A percentile compares a stretch with the other conserved stretches of the same genome.
phyloP scores from a whole-genome alignment of 2,113 vertebrate species.

The Merops nubicus region DNA sequence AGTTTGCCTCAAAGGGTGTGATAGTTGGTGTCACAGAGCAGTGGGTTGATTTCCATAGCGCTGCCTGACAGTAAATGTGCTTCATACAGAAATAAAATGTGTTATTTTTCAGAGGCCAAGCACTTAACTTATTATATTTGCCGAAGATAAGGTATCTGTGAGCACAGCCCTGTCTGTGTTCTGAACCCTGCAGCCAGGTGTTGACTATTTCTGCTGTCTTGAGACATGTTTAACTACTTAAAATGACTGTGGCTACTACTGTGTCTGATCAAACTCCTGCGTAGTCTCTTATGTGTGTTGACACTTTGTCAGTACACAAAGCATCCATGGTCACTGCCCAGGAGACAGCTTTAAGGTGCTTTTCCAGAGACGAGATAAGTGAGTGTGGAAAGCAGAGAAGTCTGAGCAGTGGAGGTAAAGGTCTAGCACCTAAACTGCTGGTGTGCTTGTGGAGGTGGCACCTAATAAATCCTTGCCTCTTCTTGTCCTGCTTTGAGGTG shows the following conservation, averaged over 20 bases:
- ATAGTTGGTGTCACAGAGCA: neutral
- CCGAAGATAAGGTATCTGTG: neutral
- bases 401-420: neutral
- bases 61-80: neutral
- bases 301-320: neutral
- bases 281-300: neutral
- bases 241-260: neutral
- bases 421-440: neutral
- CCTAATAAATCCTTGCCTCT: neutral
- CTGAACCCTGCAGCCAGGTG: neutral
- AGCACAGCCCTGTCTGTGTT: neutral
- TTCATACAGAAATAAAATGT: neutral
- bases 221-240: neutral
- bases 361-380: neutral
- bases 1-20: neutral
- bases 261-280: neutral
- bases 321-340: neutral
- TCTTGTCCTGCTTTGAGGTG: neutral
- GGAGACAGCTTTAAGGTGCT: neutral
- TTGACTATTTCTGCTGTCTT: neutral
- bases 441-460: neutral
- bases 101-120: neutral
- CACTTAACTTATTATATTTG: neutral
- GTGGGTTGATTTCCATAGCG: neutral
- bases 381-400: neutral